Percentiles rank a stretch among this genome's conserved stretches.
phyloP scores from a whole-genome alignment of 2,888 invertebrate species.

The Aphidius colemani region DNA sequence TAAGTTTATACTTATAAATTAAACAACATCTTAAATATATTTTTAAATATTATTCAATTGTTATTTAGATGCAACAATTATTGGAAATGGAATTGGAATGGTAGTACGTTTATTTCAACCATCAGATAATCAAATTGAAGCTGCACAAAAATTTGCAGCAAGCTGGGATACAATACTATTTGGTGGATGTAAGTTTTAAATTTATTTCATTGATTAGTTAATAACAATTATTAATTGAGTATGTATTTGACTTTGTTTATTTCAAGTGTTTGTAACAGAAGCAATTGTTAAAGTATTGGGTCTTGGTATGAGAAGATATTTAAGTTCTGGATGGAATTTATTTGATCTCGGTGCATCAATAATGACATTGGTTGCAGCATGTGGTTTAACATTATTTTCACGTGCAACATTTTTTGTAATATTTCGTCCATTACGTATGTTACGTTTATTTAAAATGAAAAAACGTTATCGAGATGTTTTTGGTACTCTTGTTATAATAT shows the following conservation, averaged over 20 bases:
- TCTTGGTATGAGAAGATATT: constrained; percentile 72
- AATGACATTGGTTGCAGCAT: constrained; percentile 70
- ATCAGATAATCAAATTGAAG: constrained; percentile 66
- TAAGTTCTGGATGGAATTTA: constrained; percentile 84
- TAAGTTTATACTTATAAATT: constrained; percentile 59
- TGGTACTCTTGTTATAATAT: constrained; percentile 78
- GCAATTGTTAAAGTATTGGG: constrained; percentile 75
- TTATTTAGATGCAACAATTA: constrained; percentile 70
- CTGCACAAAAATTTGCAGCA: constrained; percentile 70
- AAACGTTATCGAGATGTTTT: constrained; percentile 83
- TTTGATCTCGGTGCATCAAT: constrained; percentile 76
- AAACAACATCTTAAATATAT: background rate
- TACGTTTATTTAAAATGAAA: constrained; percentile 78
- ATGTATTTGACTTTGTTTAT: constrained; percentile 23
- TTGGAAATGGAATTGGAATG: constrained; percentile 78
- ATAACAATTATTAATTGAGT: too few species aligned
- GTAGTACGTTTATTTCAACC: constrained; percentile 71
- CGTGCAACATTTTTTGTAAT: constrained; percentile 74
- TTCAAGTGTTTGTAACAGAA: constrained; percentile 78
- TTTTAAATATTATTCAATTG: constrained; percentile 5
- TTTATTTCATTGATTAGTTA: background rate
- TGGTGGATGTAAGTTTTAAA: constrained; percentile 65
- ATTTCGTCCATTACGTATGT: constrained; percentile 70
- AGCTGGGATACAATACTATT: constrained; percentile 80
- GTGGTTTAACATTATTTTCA: constrained; percentile 70